phyloP scores from a whole-genome alignment of 2,888 invertebrate species.

The Leuctra nigra region DNA sequence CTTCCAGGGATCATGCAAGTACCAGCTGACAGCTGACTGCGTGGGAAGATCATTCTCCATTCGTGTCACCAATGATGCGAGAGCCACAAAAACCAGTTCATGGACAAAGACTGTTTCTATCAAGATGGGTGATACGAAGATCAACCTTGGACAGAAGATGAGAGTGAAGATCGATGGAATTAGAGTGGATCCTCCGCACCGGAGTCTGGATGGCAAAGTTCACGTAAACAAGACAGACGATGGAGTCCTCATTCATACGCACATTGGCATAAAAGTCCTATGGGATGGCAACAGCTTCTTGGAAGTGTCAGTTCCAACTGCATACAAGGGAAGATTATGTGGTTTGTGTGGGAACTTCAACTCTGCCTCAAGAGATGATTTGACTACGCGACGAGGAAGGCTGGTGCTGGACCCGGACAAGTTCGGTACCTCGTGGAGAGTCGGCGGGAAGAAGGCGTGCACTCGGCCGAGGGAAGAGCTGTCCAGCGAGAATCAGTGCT shows the following conservation, averaged over 20 bases:
- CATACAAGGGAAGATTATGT: slow-evolving; percentile 69
- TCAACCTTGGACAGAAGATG: slow-evolving; percentile 80
- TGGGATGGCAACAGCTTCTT: slow-evolving; percentile 94
- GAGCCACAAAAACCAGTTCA: slow-evolving; percentile 72
- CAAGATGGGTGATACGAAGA: slow-evolving; percentile 62
- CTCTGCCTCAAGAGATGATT: slow-evolving; percentile 76
- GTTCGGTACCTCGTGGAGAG: slow-evolving; percentile 88
- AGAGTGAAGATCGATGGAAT: slow-evolving; percentile 81
- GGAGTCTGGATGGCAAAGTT: slow-evolving; percentile 37
- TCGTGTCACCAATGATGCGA: slow-evolving; percentile 82
- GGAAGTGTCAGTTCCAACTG: slow-evolving; percentile 71
- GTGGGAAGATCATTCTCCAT: slow-evolving; percentile 71
- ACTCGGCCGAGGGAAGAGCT: slow-evolving; percentile 46
- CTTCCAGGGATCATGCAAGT: slow-evolving; percentile 91
- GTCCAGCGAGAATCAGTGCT: slow-evolving; percentile 34
- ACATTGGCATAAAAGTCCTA: slow-evolving; percentile 72
- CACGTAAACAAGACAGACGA: slow-evolving; percentile 56
- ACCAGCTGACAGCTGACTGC: slow-evolving; percentile 82
- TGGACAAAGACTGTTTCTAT: slow-evolving; percentile 86
- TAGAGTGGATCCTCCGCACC: slow-evolving; percentile 63
- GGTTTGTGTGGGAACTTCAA: slow-evolving; percentile 96
- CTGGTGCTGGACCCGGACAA: slow-evolving; percentile 57
- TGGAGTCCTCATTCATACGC: slow-evolving; percentile 58
- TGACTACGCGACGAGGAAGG: slow-evolving; percentile 59
- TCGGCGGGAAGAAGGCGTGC: slow-evolving; percentile 72